Percentiles rank a stretch among this genome's conserved stretches.
These are phyloP conservation scores for Morpho helenor DNA, from an alignment of 2,888 invertebrate species.

Conservation along the genomic window DNA sequence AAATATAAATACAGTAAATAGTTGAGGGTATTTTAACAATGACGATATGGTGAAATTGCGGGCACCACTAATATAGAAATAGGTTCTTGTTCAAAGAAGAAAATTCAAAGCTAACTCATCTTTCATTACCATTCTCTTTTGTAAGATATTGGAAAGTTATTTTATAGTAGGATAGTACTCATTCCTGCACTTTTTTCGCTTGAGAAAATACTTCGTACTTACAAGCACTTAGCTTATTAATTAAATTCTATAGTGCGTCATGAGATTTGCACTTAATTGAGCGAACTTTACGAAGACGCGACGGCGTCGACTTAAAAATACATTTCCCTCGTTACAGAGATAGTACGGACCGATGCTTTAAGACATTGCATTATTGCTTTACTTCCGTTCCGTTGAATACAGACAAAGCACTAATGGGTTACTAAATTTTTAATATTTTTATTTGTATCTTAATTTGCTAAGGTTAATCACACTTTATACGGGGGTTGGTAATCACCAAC, in stretches of 20 bases:
- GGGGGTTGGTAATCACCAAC: too few relatives aligned
- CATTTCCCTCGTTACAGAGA: slow-evolving; percentile 55
- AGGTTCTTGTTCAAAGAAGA: too few relatives aligned
- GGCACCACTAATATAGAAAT: too few relatives aligned
- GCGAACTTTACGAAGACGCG: slow-evolving; percentile 57
- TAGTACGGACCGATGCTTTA: slow-evolving; percentile 39
- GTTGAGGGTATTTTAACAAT: too few relatives aligned
- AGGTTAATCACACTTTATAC: too few relatives aligned
- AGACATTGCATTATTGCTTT: slow-evolving; percentile 37
- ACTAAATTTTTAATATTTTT: slow-evolving; percentile 14
- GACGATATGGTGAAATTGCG: too few relatives aligned
- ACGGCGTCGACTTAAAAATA: slow-evolving; percentile 69
- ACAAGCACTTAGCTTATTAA: slow-evolving; percentile 26
- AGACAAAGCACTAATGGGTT: slow-evolving; percentile 21
- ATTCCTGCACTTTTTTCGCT: too few relatives aligned
- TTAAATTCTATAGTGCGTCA: slow-evolving; percentile 33
- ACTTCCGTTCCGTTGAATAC: slow-evolving; percentile 28
- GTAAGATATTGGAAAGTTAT: too few relatives aligned
- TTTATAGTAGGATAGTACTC: too few relatives aligned
- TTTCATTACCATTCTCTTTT: too few relatives aligned
- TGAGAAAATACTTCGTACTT: slow-evolving; percentile 10
- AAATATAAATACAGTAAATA: too few relatives aligned
- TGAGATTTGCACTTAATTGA: slow-evolving; percentile 57
- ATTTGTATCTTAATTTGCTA: background rate
- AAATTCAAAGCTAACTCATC: too few relatives aligned